A percentile compares a stretch with the other conserved stretches of the same genome.
phyloP scores from a whole-genome alignment of 2,888 invertebrate species.

The Eurois occulta region DNA sequence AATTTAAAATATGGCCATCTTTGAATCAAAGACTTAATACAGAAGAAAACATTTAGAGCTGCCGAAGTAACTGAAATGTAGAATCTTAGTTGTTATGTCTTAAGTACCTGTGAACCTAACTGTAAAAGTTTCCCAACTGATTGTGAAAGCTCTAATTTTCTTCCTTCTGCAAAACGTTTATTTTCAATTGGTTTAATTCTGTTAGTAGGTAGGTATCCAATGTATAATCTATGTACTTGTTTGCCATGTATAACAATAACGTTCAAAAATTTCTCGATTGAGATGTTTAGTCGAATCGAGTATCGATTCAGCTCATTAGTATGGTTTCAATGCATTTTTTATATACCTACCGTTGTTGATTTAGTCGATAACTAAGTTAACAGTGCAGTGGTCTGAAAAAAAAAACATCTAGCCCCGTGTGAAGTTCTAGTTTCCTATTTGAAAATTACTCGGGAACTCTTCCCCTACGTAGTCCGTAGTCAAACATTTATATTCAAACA shows the following conservation, averaged over 20 bases:
- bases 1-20: slow-evolving; percentile 19
- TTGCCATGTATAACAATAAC: background rate
- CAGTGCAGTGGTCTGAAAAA: background rate
- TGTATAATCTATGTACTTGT: background rate
- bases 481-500: slow-evolving; percentile 13
- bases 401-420: background rate
- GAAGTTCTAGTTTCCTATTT: background rate
- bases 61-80: background rate
- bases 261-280: background rate
- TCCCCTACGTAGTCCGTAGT: background rate
- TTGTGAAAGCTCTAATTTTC: background rate
- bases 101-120: background rate
- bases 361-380: background rate
- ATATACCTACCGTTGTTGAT: background rate
- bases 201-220: background rate
- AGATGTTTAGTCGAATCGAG: slow-evolving; percentile 9
- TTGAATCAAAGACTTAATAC: background rate
- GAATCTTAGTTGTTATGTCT: slow-evolving; percentile 6
- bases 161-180: background rate
- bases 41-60: background rate
- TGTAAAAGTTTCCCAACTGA: background rate
- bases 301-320: slow-evolving; percentile 5
- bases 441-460: background rate
- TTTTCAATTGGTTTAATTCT: background rate
- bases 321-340: slow-evolving; percentile 8